phyloP scores from a whole-genome alignment of 64 coral and sea anemone species.

The Montipora efflorescens region DNA sequence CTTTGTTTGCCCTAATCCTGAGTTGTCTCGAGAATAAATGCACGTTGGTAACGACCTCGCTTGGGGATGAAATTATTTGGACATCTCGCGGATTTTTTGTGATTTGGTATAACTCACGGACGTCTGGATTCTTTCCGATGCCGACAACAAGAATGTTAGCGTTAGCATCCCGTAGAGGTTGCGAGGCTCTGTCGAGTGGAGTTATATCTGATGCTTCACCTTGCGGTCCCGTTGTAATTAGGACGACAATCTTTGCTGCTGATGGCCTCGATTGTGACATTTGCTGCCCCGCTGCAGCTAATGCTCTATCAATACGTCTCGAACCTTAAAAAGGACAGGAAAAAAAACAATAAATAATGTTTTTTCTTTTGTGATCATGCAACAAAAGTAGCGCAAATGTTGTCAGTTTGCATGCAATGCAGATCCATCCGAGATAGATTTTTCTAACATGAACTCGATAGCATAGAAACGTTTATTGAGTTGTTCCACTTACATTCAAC shows the following conservation, averaged over 20 bases:
- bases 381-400: too few species aligned
- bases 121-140: conserved; percentile 64
- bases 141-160: conserved; percentile 71
- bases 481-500: too few species aligned
- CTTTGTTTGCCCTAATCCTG: conserved; percentile 17
- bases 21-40: conserved; percentile 13
- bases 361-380: too few species aligned
- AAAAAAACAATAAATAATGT: not conserved
- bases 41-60: conserved; percentile 44
- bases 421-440: too few species aligned
- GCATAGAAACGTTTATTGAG: too few species aligned
- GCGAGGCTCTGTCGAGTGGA: conserved; percentile 37
- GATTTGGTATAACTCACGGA: conserved; percentile 7
- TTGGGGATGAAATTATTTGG: conserved; percentile 50
- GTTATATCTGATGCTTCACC: conserved; percentile 4
- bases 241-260: conserved; percentile 41
- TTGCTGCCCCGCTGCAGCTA: conserved; percentile 48
- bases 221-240: conserved; percentile 73
- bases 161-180: conserved; percentile 63
- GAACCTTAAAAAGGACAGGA: not conserved
- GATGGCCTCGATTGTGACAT: conserved; percentile 54
- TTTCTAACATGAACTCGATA: too few species aligned
- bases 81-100: conserved; percentile 60
- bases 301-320: conserved; percentile 76
- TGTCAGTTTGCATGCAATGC: too few species aligned